phyloP scores from a whole-genome alignment of 2,113 vertebrate species.

The Neodontobutis hainanensis region DNA sequence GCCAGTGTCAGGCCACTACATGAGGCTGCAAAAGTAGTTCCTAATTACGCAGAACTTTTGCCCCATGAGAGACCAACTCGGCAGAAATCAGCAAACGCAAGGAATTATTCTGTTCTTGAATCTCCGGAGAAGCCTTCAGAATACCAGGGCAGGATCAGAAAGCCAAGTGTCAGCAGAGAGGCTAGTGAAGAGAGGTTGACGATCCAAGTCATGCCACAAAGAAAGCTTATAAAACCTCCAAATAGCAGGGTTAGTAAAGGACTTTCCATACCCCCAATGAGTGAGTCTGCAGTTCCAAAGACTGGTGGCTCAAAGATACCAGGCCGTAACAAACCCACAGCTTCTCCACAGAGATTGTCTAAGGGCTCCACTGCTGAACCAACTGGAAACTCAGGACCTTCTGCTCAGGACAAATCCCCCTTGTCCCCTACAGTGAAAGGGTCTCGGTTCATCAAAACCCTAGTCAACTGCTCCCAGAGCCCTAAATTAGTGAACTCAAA shows the following conservation, averaged over 20 bases:
- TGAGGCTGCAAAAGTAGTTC: conserved; percentile 64
- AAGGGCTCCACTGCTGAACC: conserved; percentile 57
- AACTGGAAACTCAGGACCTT: conserved; percentile 49
- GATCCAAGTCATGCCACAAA: conserved; percentile 66
- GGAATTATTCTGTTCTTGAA: conserved; percentile 73
- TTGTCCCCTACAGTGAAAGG: conserved; percentile 78
- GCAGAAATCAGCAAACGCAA: conserved; percentile 65
- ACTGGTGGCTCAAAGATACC: conserved; percentile 82
- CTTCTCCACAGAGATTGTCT: conserved; percentile 78
- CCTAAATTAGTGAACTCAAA: conserved; percentile 69
- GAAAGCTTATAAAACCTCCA: conserved; percentile 77
- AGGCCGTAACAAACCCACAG: conserved; percentile 73
- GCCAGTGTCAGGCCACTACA: conserved; percentile 71
- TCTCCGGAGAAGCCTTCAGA: conserved; percentile 74
- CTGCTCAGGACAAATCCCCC: conserved; percentile 76
- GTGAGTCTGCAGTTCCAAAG: conserved; percentile 68
- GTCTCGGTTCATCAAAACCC: conserved; percentile 78
- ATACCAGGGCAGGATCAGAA: conserved; percentile 53
- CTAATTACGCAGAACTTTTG: conserved; percentile 71
- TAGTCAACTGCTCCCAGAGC: conserved; percentile 67
- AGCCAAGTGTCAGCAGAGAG: conserved; percentile 50
- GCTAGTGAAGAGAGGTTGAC: conserved; percentile 62
- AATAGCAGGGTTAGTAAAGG: conserved; percentile 65
- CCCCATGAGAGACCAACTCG: conserved; percentile 78
- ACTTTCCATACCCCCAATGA: conserved; percentile 65